Conservation (phyloP, 2,888 invertebrate genomes). For the Pseudococcus viburni region DNA sequence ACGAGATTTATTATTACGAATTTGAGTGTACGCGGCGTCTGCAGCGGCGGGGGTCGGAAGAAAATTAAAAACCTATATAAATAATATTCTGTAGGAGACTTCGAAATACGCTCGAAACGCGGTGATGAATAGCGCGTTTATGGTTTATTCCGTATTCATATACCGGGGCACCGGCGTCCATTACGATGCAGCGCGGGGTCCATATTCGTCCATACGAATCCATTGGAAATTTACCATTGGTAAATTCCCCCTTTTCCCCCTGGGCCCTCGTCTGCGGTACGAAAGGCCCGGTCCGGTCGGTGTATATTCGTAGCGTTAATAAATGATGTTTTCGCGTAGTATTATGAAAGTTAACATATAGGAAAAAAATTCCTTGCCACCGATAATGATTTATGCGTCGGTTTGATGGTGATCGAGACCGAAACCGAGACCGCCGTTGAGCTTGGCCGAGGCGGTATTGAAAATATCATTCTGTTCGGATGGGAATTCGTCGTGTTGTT, state of each 20-base stretch:
- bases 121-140: conserved; percentile 63
- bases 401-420: neutral
- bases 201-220: conserved; percentile 1
- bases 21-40: conserved; percentile 56
- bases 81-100: conserved; percentile 64
- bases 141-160: conserved; percentile 34
- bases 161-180: neutral
- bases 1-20: conserved; percentile 64
- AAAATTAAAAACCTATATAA: conserved; percentile 66
- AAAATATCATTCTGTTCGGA: neutral
- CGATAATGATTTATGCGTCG: neutral
- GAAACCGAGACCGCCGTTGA: neutral
- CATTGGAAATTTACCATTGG: conserved; percentile 41
- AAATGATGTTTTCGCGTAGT: conserved; percentile 14
- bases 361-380: neutral
- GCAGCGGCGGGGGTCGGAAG: conserved; percentile 62
- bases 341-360: conserved; percentile 28
- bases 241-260: neutral
- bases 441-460: neutral
- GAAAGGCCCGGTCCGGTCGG: neutral
- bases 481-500: no score
- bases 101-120: conserved; percentile 45
- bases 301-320: neutral
- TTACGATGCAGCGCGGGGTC: neutral
- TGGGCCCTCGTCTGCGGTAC: neutral